Conservation (phyloP, 2,113 vertebrate species). For the Jaculus jaculus region DNA sequence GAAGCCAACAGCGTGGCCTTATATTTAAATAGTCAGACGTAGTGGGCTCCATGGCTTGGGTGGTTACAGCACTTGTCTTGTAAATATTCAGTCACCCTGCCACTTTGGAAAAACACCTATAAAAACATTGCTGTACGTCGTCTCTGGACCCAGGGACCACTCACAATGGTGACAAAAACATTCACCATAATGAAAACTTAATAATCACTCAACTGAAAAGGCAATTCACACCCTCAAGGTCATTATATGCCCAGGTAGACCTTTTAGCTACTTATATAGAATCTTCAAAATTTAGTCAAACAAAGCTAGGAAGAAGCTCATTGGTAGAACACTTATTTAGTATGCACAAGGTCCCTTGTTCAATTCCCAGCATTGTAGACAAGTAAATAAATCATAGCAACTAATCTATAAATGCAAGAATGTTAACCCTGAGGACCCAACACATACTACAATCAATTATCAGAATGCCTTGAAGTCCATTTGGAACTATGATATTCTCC, state of each 20-base stretch:
- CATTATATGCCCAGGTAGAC: neutral
- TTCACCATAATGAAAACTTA: neutral
- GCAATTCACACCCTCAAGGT: neutral
- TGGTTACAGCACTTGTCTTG: too few relatives aligned
- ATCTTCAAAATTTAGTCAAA: constrained; percentile 2
- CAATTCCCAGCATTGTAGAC: neutral
- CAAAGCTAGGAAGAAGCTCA: neutral
- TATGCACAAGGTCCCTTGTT: neutral
- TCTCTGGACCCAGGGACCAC: neutral
- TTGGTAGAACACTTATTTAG: neutral
- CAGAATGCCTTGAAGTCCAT: neutral
- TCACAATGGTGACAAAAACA: neutral
- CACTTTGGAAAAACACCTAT: neutral
- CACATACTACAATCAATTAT: neutral
- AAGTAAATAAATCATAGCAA: neutral
- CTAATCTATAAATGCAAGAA: neutral
- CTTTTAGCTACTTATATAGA: neutral
- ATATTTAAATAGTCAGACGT: neutral
- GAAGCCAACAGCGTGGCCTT: neutral
- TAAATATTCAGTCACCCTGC: neutral
- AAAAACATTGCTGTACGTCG: neutral
- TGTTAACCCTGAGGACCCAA: neutral
- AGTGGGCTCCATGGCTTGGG: too few relatives aligned
- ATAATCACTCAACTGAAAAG: neutral
- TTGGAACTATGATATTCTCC: neutral